Conservation (phyloP, 2,888 invertebrate species). For the Heliconius hortense region DNA sequence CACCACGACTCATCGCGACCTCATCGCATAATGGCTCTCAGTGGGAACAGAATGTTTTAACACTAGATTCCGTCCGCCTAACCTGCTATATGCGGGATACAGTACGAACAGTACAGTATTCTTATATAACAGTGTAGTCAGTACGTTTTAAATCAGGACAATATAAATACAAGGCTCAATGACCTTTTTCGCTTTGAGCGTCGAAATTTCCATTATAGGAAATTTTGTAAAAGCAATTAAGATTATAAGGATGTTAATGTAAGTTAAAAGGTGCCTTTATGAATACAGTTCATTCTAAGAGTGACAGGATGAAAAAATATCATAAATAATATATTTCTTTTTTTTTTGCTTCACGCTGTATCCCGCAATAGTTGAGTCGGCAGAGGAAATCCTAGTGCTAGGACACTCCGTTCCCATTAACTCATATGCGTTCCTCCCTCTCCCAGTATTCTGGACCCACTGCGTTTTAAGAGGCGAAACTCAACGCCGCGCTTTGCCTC, state of each 20-base stretch:
- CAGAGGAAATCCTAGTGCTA: neutral
- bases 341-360: neutral
- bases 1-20: no score
- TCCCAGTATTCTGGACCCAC: neutral
- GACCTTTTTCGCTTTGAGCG: neutral
- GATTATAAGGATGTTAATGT: conserved; percentile 8
- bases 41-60: no score
- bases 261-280: neutral
- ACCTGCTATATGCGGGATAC: no score
- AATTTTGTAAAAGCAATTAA: conserved; percentile 13
- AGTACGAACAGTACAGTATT: neutral
- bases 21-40: no score
- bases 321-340: neutral
- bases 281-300: neutral
- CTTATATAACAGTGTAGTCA: neutral
- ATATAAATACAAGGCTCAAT: neutral
- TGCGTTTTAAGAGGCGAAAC: no score
- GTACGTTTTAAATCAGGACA: neutral
- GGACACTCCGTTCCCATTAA: neutral
- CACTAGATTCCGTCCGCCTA: no score
- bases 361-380: neutral
- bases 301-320: neutral
- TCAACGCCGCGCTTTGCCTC: no score
- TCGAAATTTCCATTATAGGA: conserved; percentile 6
- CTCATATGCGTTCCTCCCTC: neutral